phyloP scores from a whole-genome alignment of 2,113 vertebrate genomes.

The Chlamydotis undulata region DNA sequence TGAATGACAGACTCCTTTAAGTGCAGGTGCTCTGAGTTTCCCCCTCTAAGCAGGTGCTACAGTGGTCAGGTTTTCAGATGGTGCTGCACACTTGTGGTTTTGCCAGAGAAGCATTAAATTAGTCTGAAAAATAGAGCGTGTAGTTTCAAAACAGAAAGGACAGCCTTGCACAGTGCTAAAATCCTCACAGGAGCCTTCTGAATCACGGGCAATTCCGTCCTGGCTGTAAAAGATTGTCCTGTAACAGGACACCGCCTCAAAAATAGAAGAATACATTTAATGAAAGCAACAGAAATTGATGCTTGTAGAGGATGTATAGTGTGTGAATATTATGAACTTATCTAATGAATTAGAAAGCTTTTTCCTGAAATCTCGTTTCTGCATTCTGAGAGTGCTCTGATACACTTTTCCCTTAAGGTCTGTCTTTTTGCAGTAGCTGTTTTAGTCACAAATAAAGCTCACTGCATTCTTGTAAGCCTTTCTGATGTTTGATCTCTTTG shows the following conservation, averaged over 20 bases:
- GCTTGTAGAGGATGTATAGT: not conserved
- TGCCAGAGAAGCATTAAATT: not conserved
- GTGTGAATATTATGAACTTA: not conserved
- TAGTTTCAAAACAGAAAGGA: not conserved
- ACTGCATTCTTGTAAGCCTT: not conserved
- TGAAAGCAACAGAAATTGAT: not conserved
- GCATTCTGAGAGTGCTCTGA: not conserved
- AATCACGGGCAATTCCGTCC: not conserved
- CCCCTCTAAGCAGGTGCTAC: not conserved
- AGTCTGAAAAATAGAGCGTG: not conserved
- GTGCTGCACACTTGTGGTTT: not conserved
- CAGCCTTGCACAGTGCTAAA: not conserved
- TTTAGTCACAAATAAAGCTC: not conserved
- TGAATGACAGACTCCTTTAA: not conserved
- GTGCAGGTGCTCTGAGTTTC: not conserved
- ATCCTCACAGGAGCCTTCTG: not conserved
- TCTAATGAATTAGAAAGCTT: not conserved
- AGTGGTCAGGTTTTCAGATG: not conserved
- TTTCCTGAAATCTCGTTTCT: not conserved
- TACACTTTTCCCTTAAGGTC: not conserved
- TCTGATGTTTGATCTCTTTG: constrained; percentile 21
- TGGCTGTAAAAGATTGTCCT: not conserved
- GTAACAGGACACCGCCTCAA: not conserved
- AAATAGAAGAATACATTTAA: not conserved
- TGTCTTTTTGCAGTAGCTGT: too few species aligned